Evolutionary conservation across 2,888 invertebrate species (phyloP), one percentile per base, ranked within the genome.

Genomic region (Philaethria dido): DNA sequence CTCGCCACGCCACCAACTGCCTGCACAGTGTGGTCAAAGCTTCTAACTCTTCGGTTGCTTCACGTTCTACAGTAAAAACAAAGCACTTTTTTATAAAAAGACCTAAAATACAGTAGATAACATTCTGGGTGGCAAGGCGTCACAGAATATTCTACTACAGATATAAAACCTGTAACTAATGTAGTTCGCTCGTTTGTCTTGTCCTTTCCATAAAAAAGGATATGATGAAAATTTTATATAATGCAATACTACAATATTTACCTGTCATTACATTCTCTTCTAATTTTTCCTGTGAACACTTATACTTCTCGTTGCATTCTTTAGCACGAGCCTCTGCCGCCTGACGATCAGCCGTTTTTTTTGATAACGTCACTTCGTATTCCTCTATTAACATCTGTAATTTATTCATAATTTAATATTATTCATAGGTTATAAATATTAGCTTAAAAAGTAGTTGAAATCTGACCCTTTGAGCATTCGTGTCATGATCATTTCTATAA

Each of bases 1-100:
- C 87, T 69, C 95, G 94, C 94, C 95, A 95, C 54, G 93, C 77
- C 18, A 92, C 87, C 77, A 96, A 89, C 78, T 95, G 95, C 9
- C 87, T 85, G 68, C 94, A 92, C 5, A 95, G 82, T 0, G 92
- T 81, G 5, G 90, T 87, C 25, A 95, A 82, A 0, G 93, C 93
- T 73, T 95, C 94, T 61, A 95, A 75, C 78, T 95, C 95, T 60
- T 92, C 88, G 0, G 86, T 87, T 3, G 94, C 77, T 75, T 94
- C 93, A 2, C 92, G 84, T 79, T 94, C 94, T 94, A 66, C 1
- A 8, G 8, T 33, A 33, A 33, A 33, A 33, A 8, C 9, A 33
- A n/a, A n/a, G n/a, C n/a, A n/a, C n/a, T n/a, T n/a, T n/a, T n/a
- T n/a, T n/a, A n/a, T n/a, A n/a, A n/a, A n/a, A n/a, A n/a, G n/a